These are phyloP conservation scores for Lithophane ornitopus DNA, from an alignment of 2,888 invertebrate genomes.

Conservation along the genomic window DNA sequence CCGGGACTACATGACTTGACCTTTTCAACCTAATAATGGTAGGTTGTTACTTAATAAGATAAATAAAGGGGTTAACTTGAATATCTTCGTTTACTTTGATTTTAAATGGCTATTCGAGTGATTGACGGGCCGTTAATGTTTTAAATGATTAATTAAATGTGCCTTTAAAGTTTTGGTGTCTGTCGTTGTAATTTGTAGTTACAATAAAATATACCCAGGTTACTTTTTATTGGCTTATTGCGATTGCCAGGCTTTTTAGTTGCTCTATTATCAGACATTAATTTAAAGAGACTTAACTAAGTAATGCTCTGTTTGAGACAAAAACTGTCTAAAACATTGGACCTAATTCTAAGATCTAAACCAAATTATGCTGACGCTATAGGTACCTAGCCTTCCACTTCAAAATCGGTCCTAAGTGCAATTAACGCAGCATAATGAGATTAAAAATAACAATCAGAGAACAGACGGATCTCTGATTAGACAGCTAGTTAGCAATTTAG, in stretches of 20 bases:
- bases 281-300: not conserved
- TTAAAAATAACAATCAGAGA: conserved; percentile 32
- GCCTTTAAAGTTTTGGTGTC: conserved; percentile 8
- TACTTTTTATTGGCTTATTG: not conserved
- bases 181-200: not conserved
- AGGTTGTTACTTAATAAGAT: conserved; percentile 20
- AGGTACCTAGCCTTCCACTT: not conserved
- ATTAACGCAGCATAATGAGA: conserved; percentile 6
- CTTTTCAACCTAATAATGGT: conserved; percentile 45
- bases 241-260: not conserved
- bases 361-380: not conserved
- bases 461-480: conserved; percentile 27
- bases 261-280: not conserved
- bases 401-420: conserved; percentile 23
- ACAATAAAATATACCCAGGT: not conserved
- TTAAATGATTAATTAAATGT: conserved; percentile 32
- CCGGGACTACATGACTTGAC: conserved; percentile 34
- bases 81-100: conserved; percentile 27
- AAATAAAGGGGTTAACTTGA: conserved; percentile 33
- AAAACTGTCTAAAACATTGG: not conserved
- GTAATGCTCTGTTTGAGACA: not conserved
- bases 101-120: not conserved
- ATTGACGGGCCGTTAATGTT: conserved; percentile 27
- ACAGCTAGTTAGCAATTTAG: not conserved
- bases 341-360: not conserved